Evolutionary conservation across 2,797 vertebrate species (phyloP).

Genomic region (Coracias cyanogaster): DNA sequence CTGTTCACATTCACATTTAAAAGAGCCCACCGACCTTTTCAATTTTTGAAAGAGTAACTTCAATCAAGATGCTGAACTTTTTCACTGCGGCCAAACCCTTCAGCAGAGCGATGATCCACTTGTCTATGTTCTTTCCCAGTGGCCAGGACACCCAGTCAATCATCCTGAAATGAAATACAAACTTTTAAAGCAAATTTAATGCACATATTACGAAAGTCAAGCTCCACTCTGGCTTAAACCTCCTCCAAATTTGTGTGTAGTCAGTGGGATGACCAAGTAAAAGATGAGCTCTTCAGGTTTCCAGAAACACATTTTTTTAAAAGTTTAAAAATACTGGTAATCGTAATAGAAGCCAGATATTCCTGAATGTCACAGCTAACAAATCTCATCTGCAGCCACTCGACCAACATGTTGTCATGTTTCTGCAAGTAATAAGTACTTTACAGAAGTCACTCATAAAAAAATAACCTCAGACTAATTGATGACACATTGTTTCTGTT

Average conservation of each 20-base stretch:
- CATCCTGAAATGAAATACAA: conserved; percentile 78
- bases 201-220: neutral
- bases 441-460: neutral
- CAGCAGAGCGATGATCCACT: conserved; percentile 85
- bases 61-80: conserved; percentile 87
- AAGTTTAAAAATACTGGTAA: neutral
- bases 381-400: neutral
- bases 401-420: neutral
- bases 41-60: conserved; percentile 85
- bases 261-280: neutral
- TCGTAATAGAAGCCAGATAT: neutral
- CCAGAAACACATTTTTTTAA: neutral
- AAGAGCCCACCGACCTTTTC: conserved; percentile 81
- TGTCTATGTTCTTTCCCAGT: conserved; percentile 85
- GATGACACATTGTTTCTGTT: neutral
- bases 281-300: neutral
- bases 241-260: neutral
- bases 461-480: neutral
- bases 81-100: conserved; percentile 86
- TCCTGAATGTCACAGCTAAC: neutral
- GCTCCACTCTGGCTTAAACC: neutral
- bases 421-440: neutral
- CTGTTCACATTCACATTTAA: neutral
- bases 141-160: conserved; percentile 89
- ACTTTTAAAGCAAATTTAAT: neutral